A percentile compares a stretch with the other conserved stretches of the same genome.
These are phyloP conservation scores for Hemaris fuciformis DNA, from an alignment of 2,888 invertebrate species.

Conservation along the genomic window DNA sequence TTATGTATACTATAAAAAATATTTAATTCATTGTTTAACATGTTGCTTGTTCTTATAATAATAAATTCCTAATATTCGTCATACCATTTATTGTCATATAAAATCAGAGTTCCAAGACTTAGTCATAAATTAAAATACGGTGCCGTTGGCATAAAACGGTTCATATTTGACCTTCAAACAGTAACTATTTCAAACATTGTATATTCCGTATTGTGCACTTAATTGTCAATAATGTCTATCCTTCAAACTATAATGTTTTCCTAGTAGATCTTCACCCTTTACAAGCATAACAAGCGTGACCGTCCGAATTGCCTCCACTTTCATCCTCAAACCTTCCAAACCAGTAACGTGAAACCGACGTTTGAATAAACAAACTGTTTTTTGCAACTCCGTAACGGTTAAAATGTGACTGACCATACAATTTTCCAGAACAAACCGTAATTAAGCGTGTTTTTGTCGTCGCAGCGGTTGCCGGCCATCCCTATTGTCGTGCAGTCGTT, in stretches of 20 bases:
- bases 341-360: neutral
- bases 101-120: too few relatives aligned
- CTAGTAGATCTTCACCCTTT: neutral
- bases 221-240: neutral
- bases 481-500: constrained; percentile 33
- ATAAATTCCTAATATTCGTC: too few relatives aligned
- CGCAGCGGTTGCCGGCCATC: constrained; percentile 25
- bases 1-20: too few relatives aligned
- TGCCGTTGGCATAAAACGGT: neutral
- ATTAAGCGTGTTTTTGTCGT: constrained; percentile 38
- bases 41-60: too few relatives aligned
- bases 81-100: too few relatives aligned
- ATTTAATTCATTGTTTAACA: too few relatives aligned
- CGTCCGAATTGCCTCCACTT: neutral
- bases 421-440: constrained; percentile 42
- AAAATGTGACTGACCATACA: constrained; percentile 37
- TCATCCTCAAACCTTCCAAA: neutral
- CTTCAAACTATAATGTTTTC: neutral
- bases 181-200: neutral
- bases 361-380: constrained; percentile 16
- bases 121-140: neutral
- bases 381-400: constrained; percentile 32
- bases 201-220: too few relatives aligned
- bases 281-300: neutral
- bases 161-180: neutral